Conservation (phyloP, 2,888 invertebrate genomes). For the Mongoloraphidia duomilia region DNA sequence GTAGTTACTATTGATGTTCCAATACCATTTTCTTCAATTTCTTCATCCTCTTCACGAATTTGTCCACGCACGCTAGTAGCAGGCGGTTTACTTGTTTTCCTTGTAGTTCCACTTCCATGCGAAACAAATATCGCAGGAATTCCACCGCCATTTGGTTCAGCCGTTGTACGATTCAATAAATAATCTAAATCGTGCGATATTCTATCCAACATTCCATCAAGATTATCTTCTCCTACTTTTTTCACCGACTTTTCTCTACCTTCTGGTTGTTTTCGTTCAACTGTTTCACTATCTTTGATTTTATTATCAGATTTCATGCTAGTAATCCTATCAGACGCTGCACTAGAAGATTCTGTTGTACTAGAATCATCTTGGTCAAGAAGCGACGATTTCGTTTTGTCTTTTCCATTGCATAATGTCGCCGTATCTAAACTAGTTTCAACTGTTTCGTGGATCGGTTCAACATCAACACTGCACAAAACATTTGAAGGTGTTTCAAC, state of each 20-base stretch:
- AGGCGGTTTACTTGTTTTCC: conserved; percentile 21
- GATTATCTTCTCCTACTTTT: conserved; percentile 26
- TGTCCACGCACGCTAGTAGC: conserved; percentile 21
- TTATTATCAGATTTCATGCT: background rate
- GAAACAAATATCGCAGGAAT: background rate
- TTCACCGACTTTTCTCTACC: conserved; percentile 26
- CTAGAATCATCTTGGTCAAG: conserved; percentile 4
- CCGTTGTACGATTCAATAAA: conserved; percentile 48
- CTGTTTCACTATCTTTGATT: conserved; percentile 4
- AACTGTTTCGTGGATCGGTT: conserved; percentile 17
- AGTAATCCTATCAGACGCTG: background rate
- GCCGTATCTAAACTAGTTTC: conserved; percentile 13
- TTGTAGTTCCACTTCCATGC: conserved; percentile 8
- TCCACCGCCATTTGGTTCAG: background rate
- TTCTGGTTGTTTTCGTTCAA: conserved; percentile 25
- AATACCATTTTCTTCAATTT: conserved; percentile 15
- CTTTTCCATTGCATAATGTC: background rate
- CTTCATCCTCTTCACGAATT: conserved; percentile 22
- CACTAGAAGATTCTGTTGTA: conserved; percentile 2
- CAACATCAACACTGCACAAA: conserved; percentile 25
- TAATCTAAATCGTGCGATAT: conserved; percentile 74
- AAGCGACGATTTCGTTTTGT: background rate
- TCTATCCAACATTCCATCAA: conserved; percentile 58
- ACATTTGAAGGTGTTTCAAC: conserved; percentile 21
- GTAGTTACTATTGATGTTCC: background rate